phyloP scores from a whole-genome alignment of 2,797 vertebrate genomes.

The Hozukius guyotensis region DNA sequence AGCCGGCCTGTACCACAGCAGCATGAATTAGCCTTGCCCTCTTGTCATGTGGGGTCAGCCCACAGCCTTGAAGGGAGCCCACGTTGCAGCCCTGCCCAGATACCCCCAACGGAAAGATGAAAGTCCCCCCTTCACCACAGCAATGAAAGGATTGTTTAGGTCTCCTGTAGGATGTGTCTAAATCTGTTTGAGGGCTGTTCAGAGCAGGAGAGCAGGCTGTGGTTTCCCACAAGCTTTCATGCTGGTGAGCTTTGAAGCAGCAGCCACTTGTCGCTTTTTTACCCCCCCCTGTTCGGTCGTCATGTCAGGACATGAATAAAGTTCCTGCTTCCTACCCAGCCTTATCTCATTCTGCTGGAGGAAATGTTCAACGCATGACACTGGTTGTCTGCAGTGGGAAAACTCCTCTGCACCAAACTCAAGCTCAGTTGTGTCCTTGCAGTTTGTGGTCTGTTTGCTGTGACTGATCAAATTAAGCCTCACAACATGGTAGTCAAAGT shows the following conservation, averaged over 20 bases:
- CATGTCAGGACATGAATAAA: constrained; percentile 71
- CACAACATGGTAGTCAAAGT: constrained; percentile 8
- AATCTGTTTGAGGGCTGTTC: constrained; percentile 35
- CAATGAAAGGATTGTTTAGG: constrained; percentile 45
- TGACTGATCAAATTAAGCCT: constrained; percentile 22
- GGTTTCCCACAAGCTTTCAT: constrained; percentile 52
- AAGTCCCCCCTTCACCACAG: constrained; percentile 3
- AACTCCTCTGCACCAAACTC: neutral
- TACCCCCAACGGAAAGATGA: constrained; percentile 32
- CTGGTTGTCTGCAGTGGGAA: neutral
- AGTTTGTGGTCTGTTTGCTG: constrained; percentile 25
- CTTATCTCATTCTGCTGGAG: constrained; percentile 21
- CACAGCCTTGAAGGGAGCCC: constrained; percentile 10
- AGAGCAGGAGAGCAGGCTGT: constrained; percentile 19
- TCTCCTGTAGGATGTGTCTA: constrained; percentile 39
- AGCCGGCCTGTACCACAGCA: constrained; percentile 32
- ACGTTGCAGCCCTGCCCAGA: constrained; percentile 15
- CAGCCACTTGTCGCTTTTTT: constrained; percentile 55
- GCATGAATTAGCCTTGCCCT: constrained; percentile 47
- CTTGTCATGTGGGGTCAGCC: constrained; percentile 39
- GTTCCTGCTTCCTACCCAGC: constrained; percentile 8
- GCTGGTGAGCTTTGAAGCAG: constrained; percentile 66
- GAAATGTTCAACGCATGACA: constrained; percentile 4
- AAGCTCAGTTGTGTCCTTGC: constrained; percentile 4
- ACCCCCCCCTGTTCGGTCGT: constrained; percentile 14